Conservation (phyloP, 2,113 vertebrate genomes). For the Megaceryle maxima region DNA sequence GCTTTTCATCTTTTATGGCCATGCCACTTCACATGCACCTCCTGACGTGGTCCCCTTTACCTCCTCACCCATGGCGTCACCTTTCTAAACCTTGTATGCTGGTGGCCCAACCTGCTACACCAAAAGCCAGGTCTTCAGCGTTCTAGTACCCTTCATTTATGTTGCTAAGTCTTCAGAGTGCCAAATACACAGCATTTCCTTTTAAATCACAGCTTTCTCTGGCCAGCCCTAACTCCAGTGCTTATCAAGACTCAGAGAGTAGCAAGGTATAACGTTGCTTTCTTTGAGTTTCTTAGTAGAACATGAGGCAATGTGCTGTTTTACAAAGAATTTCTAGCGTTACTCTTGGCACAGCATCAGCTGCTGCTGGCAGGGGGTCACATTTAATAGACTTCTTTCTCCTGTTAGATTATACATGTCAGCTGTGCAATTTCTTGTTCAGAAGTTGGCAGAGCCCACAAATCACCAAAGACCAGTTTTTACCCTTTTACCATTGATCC, state of each 20-base stretch:
- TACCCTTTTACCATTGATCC: background rate
- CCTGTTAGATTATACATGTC: background rate
- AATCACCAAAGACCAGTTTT: background rate
- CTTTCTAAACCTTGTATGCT: background rate
- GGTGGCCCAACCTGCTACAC: background rate
- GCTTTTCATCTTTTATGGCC: background rate
- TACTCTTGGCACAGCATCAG: background rate
- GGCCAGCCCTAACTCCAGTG: background rate
- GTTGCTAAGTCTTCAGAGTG: background rate
- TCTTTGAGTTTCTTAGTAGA: background rate
- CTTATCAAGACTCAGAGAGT: background rate
- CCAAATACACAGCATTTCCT: background rate
- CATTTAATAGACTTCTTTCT: background rate
- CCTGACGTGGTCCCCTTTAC: background rate
- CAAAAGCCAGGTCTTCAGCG: background rate
- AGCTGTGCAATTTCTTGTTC: background rate
- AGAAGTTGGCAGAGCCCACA: background rate
- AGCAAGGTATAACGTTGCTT: background rate
- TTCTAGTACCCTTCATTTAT: background rate
- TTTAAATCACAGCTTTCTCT: background rate
- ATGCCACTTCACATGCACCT: rapidly evolving
- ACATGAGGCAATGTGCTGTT: background rate
- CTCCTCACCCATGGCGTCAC: background rate
- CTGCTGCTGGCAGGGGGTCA: background rate
- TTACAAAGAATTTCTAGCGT: background rate